Evolutionary conservation across 2,888 invertebrate genomes (phyloP).

Genomic region (Lasioglossum marginatum): DNA sequence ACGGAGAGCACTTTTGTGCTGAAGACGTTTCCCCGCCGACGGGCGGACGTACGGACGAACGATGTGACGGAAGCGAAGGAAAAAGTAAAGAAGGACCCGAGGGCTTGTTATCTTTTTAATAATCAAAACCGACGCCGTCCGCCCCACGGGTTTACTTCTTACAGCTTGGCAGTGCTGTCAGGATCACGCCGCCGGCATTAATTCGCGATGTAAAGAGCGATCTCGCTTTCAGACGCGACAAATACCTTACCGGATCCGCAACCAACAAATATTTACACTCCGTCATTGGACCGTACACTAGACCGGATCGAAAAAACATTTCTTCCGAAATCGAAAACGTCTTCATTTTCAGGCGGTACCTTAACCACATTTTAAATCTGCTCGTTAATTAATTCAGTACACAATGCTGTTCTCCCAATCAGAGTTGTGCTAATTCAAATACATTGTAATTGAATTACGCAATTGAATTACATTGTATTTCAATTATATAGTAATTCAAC

Average conservation of each 20-base stretch:
- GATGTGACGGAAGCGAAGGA: slow-evolving; percentile 65
- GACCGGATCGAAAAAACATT: too few species aligned
- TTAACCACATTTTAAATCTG: not conserved
- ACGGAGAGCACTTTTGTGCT: slow-evolving; percentile 65
- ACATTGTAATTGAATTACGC: too few species aligned
- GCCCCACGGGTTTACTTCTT: slow-evolving; percentile 70
- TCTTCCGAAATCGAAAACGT: not conserved
- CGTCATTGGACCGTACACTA: too few species aligned
- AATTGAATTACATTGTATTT: too few species aligned
- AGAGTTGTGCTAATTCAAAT: too few species aligned
- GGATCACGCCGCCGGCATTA: slow-evolving; percentile 80
- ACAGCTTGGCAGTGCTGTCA: slow-evolving; percentile 79
- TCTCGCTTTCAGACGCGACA: slow-evolving; percentile 14
- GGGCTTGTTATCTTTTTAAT: slow-evolving; percentile 83
- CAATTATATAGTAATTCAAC: too few species aligned
- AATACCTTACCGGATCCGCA: not conserved
- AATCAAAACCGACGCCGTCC: slow-evolving; percentile 79
- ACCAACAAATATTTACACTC: too few species aligned
- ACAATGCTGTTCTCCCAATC: too few species aligned
- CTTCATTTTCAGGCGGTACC: not conserved
- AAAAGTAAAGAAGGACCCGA: slow-evolving; percentile 76
- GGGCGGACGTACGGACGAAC: slow-evolving; percentile 28
- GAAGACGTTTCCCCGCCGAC: slow-evolving; percentile 59
- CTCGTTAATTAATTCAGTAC: not conserved
- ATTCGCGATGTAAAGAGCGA: slow-evolving; percentile 76